Conservation (phyloP, 2,888 invertebrate genomes). For the Leptura quadrifasciata region DNA sequence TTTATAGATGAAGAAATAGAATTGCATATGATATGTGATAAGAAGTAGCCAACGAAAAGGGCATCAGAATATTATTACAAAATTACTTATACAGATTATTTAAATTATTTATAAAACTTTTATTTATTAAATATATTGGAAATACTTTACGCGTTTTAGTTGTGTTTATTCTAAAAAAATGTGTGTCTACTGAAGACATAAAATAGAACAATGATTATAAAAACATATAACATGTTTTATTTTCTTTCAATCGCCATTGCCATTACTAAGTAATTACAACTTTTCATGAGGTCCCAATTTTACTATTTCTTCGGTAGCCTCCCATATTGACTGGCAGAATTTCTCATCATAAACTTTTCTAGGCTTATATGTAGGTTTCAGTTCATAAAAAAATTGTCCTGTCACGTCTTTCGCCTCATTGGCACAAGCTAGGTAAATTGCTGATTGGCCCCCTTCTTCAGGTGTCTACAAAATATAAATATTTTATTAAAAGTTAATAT, state of each 20-base stretch:
- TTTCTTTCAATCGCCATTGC: too few species aligned
- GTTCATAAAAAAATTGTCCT: conserved; percentile 42
- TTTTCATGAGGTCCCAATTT: conserved; percentile 40
- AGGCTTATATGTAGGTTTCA: conserved; percentile 34
- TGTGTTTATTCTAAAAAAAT: too few species aligned
- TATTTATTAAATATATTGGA: conserved; percentile 34
- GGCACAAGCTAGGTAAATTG: conserved; percentile 44
- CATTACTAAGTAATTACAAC: neutral
- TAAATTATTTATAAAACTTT: conserved; percentile 35
- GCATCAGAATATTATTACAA: conserved; percentile 36
- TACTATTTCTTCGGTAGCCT: conserved; percentile 42
- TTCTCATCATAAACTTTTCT: conserved; percentile 24
- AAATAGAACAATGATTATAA: too few species aligned
- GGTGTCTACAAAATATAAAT: conserved; percentile 39
- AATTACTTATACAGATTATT: conserved; percentile 29
- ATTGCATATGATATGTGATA: conserved; percentile 46
- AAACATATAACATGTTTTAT: too few species aligned
- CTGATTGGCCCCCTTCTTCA: conserved; percentile 48
- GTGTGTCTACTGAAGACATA: too few species aligned
- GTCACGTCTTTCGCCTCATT: conserved; percentile 42
- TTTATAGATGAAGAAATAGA: conserved; percentile 55
- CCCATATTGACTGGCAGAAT: conserved; percentile 46
- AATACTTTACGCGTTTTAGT: conserved; percentile 9
- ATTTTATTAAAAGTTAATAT: neutral
- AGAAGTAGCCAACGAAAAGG: conserved; percentile 45